Conservation (phyloP, 1,140 invertebrate genomes). For the Tetramorium simillimum region DNA sequence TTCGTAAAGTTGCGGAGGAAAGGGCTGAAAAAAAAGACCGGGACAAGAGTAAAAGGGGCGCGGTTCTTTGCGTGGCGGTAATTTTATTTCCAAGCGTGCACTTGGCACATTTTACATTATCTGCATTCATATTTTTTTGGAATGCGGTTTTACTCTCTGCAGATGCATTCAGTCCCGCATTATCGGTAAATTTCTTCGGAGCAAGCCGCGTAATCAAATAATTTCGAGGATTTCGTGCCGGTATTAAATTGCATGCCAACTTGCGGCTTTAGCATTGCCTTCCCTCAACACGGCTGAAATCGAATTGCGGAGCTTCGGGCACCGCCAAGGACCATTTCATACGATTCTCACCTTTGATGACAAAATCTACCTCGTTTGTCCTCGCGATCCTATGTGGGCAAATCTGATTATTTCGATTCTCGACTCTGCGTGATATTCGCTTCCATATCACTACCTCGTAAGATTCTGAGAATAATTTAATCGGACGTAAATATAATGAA, state of each 20-base stretch:
- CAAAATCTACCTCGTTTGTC: conserved; percentile 55
- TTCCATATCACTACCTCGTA: not conserved
- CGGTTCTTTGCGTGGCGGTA: not conserved
- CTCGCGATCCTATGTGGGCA: conserved; percentile 2
- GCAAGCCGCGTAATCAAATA: conserved; percentile 42
- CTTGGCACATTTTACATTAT: conserved; percentile 20
- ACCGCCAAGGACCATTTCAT: conserved; percentile 16
- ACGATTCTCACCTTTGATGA: conserved; percentile 36
- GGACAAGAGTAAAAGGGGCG: no score
- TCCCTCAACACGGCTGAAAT: conserved; percentile 17
- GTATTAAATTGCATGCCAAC: conserved; percentile 49
- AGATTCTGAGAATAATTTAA: not conserved
- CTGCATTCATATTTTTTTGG: conserved; percentile 15
- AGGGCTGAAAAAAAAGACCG: not conserved
- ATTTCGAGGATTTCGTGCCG: conserved; percentile 51
- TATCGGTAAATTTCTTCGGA: conserved; percentile 41
- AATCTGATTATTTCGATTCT: conserved; percentile 53
- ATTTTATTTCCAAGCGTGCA: conserved; percentile 41
- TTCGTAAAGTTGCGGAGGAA: not conserved
- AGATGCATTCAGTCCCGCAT: conserved; percentile 10
- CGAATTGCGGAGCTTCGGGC: conserved; percentile 30
- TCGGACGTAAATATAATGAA: not conserved
- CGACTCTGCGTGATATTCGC: not conserved
- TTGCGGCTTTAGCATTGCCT: conserved; percentile 38
- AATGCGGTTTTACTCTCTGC: not conserved